Conservation (phyloP, 2,797 vertebrate genomes). For the Artibeus lituratus region DNA sequence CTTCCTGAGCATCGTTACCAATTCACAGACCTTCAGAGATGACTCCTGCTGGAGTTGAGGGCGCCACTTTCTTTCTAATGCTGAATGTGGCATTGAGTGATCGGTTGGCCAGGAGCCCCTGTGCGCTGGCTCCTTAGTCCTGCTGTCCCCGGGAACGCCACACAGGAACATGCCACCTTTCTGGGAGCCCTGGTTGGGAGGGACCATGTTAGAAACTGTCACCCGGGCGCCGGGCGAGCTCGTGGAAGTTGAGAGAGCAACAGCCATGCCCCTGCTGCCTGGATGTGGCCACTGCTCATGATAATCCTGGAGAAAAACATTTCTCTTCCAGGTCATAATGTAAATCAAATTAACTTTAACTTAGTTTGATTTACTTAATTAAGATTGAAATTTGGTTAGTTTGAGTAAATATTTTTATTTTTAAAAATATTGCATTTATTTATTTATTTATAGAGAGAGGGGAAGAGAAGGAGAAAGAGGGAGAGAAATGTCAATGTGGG, state of each 20-base stretch:
- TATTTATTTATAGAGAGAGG: no score
- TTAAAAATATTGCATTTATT: no score
- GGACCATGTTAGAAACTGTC: fast-evolving
- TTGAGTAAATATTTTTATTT: no score
- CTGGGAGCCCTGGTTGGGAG: not conserved
- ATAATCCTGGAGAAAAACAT: not conserved
- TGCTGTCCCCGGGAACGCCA: not conserved
- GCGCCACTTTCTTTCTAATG: not conserved
- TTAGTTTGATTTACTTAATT: not conserved
- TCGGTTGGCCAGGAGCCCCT: not conserved
- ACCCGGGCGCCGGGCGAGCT: fast-evolving
- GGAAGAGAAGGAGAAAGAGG: no score
- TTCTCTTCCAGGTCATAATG: not conserved
- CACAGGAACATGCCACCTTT: not conserved
- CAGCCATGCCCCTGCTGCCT: not conserved
- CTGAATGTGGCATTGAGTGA: not conserved
- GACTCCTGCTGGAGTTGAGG: not conserved
- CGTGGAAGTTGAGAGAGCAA: fast-evolving
- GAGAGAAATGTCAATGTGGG: no score
- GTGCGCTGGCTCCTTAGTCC: not conserved
- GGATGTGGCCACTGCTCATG: not conserved
- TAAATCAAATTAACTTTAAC: not conserved
- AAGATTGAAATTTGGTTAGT: not conserved
- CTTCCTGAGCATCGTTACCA: not conserved
- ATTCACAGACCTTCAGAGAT: not conserved